Evolutionary conservation across 2,797 vertebrate genomes (phyloP), one percentile per base, ranked within the genome.

Genomic region (Periophthalmus magnuspinnatus): DNA sequence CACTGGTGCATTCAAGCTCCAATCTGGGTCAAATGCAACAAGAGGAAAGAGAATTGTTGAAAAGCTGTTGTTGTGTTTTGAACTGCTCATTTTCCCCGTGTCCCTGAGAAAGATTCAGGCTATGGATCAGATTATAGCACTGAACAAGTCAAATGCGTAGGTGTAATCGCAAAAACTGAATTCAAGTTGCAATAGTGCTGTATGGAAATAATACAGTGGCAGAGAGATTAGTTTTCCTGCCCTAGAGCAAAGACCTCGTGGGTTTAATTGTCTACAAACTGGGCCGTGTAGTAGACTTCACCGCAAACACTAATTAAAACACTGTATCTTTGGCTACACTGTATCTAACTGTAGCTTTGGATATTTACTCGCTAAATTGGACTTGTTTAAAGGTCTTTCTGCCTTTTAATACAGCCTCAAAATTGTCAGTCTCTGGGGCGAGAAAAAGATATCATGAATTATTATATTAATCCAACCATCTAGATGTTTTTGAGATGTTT

Each of bases 21-120:
- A 8, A 77, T 78, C 78, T 87, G 84, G 83, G 81, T 80, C 74
- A 70, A 68, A 60, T 75, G 80, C 77, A 72, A 59, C 67, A 3
- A 77, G 76, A 71, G 67, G 72, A 79, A 65, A 67, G 70, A 68
- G 80, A 80, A 80, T 79, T 86, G 78, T 79, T 24, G 65, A 76
- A 73, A 73, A 22, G 76, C 76, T 70, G 70, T 66, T 79, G 32
- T 66, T 74, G 69, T 68, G 65, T 34, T 83, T 65, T 76, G 72
- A 78, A 71, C 67, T 67, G 67, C 84, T 87, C 61, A 75, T 84
- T 81, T 71, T 70, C 33, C 32, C 58, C 58, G 45, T 65, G 75
- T 81, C 79, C 69, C 6, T 50, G 72, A 65, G 69, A 81, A 82
- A 75, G 77, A 77, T 78, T 72, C 17, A 21, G 64, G 57, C 68